Conservation (phyloP, 2,888 invertebrate species). For the Coleophora flavipennella region DNA sequence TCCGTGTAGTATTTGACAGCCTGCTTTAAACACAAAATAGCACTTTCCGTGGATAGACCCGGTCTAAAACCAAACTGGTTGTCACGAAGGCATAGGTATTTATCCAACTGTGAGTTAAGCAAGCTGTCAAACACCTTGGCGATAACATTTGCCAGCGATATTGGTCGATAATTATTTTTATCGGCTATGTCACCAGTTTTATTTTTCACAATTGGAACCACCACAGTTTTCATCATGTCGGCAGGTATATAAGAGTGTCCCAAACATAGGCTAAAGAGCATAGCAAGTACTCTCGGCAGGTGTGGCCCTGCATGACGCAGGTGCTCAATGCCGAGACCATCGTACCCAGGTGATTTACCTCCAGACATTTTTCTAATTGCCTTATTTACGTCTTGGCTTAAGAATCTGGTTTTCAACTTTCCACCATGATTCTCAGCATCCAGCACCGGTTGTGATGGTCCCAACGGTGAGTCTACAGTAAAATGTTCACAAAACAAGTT, state of each 20-base stretch:
- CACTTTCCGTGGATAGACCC: constrained; percentile 1
- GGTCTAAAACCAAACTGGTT: constrained; percentile 2
- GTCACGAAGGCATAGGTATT: neutral
- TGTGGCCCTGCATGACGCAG: neutral
- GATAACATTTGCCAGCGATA: constrained; percentile 5
- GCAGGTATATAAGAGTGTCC: neutral
- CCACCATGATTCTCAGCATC: neutral
- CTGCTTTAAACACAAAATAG: constrained; percentile 1
- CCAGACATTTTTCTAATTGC: neutral
- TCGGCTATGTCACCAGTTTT: constrained; percentile 5
- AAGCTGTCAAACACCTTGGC: constrained; percentile 5
- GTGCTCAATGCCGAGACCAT: neutral
- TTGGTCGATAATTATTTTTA: constrained; percentile 5
- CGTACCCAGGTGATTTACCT: neutral
- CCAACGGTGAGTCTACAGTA: neutral
- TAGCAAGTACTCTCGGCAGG: neutral
- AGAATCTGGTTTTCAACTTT: neutral
- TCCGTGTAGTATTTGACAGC: neutral
- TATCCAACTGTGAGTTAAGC: constrained; percentile 2
- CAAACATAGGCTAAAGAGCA: neutral
- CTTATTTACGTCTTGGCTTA: neutral
- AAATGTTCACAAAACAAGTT: neutral
- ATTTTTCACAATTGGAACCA: constrained; percentile 11
- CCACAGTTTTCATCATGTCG: constrained; percentile 7
- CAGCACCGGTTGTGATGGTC: neutral